Evolutionary conservation across 2,113 vertebrate genomes (phyloP).

Genomic region (Alligator sinensis): DNA sequence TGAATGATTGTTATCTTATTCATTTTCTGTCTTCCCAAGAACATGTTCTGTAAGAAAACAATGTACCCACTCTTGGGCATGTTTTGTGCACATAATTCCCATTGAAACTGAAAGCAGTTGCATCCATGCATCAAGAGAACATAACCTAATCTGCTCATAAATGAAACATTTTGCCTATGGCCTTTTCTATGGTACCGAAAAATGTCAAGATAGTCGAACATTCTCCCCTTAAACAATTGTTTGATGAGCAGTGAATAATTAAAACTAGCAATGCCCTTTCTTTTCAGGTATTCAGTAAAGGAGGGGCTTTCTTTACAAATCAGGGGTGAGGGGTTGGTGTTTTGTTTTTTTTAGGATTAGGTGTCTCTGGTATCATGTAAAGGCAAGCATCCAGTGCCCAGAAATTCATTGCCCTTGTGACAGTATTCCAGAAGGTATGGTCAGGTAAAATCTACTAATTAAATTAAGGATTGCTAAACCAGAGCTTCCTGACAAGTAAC

Average conservation of each 20-base stretch:
- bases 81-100: background rate
- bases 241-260: background rate
- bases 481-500: background rate
- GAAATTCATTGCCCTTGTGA: background rate
- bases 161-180: background rate
- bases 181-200: background rate
- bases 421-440: background rate
- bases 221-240: background rate
- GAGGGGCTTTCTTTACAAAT: background rate
- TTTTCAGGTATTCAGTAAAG: background rate
- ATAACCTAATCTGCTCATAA: background rate
- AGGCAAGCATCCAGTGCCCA: background rate
- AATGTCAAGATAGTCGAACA: background rate
- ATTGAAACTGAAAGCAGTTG: background rate
- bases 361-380: background rate
- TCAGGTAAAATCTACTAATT: slow-evolving; percentile 36
- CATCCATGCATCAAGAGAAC: background rate
- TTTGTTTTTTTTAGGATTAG: background rate
- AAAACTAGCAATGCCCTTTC: background rate
- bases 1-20: background rate
- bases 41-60: background rate
- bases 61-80: background rate
- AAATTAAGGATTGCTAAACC: slow-evolving; percentile 14
- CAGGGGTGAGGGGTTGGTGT: no score
- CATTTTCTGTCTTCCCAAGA: background rate